Evolutionary conservation across 2,888 invertebrate genomes (phyloP), one percentile per base, ranked within the genome.

Genomic region (Brachyopa scutellaris): DNA sequence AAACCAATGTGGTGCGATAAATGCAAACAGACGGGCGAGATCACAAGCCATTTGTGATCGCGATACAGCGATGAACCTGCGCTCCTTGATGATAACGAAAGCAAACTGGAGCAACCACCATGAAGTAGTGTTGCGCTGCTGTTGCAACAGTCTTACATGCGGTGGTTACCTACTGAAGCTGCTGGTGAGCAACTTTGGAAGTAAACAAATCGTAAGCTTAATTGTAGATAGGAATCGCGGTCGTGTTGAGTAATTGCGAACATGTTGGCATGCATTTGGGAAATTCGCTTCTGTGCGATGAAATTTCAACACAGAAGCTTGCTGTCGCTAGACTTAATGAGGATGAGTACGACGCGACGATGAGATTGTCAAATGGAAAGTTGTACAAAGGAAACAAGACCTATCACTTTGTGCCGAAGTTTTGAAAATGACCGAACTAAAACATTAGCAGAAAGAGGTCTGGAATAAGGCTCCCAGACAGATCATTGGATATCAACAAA

Each of bases 1-100:
- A 82, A 82, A 72, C 70, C 82, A 82, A 82, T 72, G 82, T 72
- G 82, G 82, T 82, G 77, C 77, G 82, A 82, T 82, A 82, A n/a
- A 77, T 77, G 53, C 82, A 82, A 82, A 77, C 77, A 66, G 77
- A 82, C 82, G 82, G 82, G 47, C 38, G 66, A 77, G 77, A 82
- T 82, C 70, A 72, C 77, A 70, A 76, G 51, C 57, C 76, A 77
- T 82, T 77, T 69, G 36, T 69, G 80, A 76, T 76, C 76, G 80
- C 49, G 69, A 80, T 80, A 67, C 29, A 45, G 62, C 80, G 82
- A 72, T 82, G 82, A 82, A 82, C 82, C 82, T 82, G 82, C 57
- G 82, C 77, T 82, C 70, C 82, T 77, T 72, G 72, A 61, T 33
- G 82, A 82, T 82, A 82, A 77, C 77, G 82, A 82, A 77, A 82